Conservation (phyloP, 2,113 vertebrate genomes). For the Corvus hawaiiensis region DNA sequence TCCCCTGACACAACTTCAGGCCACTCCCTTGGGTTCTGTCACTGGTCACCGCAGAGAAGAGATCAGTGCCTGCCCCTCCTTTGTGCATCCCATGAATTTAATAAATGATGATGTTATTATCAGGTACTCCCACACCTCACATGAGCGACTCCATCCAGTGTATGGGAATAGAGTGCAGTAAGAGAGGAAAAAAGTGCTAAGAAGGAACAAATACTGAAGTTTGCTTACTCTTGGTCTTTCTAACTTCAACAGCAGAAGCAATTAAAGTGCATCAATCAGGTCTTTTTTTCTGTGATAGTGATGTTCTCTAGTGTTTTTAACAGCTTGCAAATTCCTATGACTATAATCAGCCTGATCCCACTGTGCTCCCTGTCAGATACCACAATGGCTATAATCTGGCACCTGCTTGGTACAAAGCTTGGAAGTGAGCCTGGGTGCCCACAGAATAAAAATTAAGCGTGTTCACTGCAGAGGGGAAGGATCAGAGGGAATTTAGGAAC, state of each 20-base stretch:
- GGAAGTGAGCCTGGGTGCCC: constrained; percentile 41
- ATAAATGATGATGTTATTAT: background rate
- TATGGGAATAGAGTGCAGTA: background rate
- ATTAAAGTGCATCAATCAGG: constrained; percentile 20
- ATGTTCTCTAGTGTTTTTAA: constrained; percentile 41
- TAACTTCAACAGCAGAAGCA: background rate
- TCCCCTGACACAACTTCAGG: background rate
- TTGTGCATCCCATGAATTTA: background rate
- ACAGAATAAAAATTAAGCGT: constrained; percentile 40
- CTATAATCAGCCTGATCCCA: constrained; percentile 59
- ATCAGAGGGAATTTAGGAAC: constrained; percentile 26
- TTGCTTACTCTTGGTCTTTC: constrained; percentile 9
- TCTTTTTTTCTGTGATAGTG: background rate
- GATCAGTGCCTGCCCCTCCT: background rate
- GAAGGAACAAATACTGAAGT: background rate
- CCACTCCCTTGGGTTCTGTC: background rate
- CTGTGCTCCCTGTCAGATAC: constrained; percentile 58
- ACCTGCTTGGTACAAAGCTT: constrained; percentile 66
- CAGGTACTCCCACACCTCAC: background rate
- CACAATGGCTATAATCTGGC: constrained; percentile 65
- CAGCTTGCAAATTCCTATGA: constrained; percentile 58
- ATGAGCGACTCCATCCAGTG: background rate
- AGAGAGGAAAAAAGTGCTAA: background rate
- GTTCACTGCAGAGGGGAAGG: constrained; percentile 20
- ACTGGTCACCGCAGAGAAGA: background rate